phyloP scores from a whole-genome alignment of 2,888 invertebrate species.

The Matsumyia berberina region DNA sequence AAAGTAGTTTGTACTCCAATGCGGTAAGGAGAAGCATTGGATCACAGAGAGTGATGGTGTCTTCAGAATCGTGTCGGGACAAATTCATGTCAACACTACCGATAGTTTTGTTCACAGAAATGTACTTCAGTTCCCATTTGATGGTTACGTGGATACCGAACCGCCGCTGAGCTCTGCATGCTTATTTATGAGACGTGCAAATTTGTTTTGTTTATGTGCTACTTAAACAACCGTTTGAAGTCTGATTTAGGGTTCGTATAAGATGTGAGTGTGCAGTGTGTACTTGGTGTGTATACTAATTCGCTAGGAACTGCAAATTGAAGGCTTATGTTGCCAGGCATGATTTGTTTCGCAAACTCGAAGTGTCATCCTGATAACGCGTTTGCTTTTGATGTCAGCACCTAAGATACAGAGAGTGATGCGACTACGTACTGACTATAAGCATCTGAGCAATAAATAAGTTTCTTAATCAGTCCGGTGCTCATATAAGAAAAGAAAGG shows the following conservation, averaged over 20 bases:
- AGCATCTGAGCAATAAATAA: too few species aligned
- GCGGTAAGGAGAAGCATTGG: constrained; percentile 5
- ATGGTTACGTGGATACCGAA: constrained; percentile 35
- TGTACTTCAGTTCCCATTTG: constrained; percentile 36
- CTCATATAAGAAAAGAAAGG: too few species aligned
- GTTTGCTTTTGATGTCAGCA: neutral
- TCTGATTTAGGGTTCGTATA: constrained; percentile 21
- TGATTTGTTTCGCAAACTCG: neutral
- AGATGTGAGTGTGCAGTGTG: neutral
- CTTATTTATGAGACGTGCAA: constrained; percentile 57
- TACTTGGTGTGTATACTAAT: constrained; percentile 11
- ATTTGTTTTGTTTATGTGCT: constrained; percentile 53
- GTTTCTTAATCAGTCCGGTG: too few species aligned
- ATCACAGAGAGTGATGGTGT: constrained; percentile 56
- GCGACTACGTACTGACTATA: too few species aligned
- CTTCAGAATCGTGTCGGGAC: constrained; percentile 67
- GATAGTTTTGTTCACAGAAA: constrained; percentile 15
- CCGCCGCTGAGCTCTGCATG: constrained; percentile 17
- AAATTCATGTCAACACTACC: constrained; percentile 66
- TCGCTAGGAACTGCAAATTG: neutral
- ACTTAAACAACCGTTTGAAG: constrained; percentile 44
- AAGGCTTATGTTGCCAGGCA: neutral
- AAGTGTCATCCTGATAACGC: constrained; percentile 7
- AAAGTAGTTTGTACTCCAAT: neutral
- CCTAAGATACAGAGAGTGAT: too few species aligned